Conservation (phyloP, 2,113 vertebrate genomes). For the Leiothrix lutea region DNA sequence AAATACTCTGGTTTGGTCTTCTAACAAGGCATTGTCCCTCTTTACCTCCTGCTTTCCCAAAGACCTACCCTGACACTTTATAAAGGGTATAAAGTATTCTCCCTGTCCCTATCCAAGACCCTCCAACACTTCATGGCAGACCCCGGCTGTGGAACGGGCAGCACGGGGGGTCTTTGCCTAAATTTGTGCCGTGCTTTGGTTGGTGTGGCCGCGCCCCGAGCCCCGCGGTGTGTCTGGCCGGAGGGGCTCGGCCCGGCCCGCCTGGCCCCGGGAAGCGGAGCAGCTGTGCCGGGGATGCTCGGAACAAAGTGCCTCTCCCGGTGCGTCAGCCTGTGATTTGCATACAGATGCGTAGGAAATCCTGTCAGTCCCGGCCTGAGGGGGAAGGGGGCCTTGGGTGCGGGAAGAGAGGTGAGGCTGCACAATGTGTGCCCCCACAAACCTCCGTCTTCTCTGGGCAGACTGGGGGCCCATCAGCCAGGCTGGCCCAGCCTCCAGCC, state of each 20-base stretch:
- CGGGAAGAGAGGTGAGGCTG: background rate
- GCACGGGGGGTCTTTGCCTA: background rate
- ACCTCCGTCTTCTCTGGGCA: background rate
- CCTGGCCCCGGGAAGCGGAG: background rate
- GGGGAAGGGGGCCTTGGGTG: background rate
- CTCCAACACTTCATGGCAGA: fast-evolving
- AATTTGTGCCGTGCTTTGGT: fast-evolving
- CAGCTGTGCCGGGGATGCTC: conserved; percentile 11
- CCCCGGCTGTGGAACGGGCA: background rate
- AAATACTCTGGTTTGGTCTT: background rate
- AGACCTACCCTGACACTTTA: fast-evolving
- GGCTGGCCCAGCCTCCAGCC: background rate
- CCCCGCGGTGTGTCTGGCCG: fast-evolving
- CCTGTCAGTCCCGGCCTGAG: background rate
- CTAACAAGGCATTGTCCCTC: background rate
- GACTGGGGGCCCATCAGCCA: background rate
- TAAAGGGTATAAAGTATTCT: background rate
- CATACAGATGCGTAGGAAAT: conserved; percentile 87
- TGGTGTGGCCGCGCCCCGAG: background rate
- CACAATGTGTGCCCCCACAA: background rate
- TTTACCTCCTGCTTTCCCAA: background rate
- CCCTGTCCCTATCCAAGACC: background rate
- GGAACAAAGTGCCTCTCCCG: background rate
- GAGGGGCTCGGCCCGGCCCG: background rate
- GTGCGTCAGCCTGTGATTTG: conserved; percentile 77